These are phyloP conservation scores for Nettapus auritus DNA, from an alignment of 2,113 vertebrate genomes.

Conservation along the genomic window DNA sequence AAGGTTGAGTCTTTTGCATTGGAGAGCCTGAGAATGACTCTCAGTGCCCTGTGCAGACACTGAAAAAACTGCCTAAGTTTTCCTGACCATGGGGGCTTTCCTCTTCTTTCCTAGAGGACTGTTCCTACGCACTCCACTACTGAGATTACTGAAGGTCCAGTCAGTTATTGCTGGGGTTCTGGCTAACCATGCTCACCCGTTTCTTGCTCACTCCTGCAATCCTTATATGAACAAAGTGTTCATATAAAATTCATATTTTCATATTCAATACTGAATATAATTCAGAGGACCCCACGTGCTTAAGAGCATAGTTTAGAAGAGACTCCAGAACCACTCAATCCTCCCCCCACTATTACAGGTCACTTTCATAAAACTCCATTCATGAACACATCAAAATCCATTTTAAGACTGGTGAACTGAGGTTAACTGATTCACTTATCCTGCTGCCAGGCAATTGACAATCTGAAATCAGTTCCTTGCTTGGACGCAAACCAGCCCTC, in stretches of 20 bases:
- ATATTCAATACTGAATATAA: too few relatives aligned
- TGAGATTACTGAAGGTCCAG: background rate
- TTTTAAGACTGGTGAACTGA: background rate
- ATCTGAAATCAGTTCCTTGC: background rate
- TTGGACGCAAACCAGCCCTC: background rate
- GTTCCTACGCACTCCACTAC: background rate
- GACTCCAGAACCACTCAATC: background rate
- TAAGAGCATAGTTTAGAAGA: background rate
- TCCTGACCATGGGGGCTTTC: background rate
- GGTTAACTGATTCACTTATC: background rate
- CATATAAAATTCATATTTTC: too few relatives aligned
- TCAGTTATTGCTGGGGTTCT: background rate
- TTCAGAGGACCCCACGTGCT: background rate
- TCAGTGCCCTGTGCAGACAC: background rate
- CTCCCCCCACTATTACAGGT: background rate
- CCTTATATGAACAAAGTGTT: background rate
- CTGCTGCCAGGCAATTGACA: background rate
- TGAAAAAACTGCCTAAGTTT: background rate
- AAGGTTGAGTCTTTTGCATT: background rate
- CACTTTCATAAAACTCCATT: background rate
- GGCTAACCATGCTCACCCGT: background rate
- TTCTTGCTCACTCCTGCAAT: background rate
- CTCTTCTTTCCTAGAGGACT: background rate
- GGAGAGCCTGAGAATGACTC: background rate
- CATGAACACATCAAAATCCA: background rate